Conservation (phyloP, 2,888 invertebrate genomes). For the Camponotus fellah region DNA sequence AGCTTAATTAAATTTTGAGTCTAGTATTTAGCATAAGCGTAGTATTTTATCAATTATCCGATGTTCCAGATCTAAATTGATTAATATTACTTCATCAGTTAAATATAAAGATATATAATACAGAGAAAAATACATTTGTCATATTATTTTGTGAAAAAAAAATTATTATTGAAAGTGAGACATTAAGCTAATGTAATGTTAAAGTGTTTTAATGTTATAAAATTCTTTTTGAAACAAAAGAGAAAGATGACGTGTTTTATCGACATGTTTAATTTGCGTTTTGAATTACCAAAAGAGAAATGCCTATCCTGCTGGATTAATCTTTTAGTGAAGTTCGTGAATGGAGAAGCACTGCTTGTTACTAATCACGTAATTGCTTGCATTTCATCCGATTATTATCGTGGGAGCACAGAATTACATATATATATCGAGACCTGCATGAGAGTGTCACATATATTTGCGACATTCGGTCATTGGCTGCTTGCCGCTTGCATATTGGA, state of each 20-base stretch:
- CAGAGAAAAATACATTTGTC: background rate
- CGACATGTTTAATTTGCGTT: slow-evolving; percentile 53
- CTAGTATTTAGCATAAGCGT: background rate
- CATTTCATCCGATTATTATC: slow-evolving; percentile 71
- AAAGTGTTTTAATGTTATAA: background rate
- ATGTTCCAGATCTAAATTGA: background rate
- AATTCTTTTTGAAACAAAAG: background rate
- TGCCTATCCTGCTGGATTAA: slow-evolving; percentile 64
- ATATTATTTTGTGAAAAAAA: slow-evolving; percentile 6
- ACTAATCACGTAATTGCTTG: slow-evolving; percentile 76
- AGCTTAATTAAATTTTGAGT: slow-evolving; percentile 5
- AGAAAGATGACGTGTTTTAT: background rate
- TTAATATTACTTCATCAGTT: background rate
- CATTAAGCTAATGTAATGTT: background rate
- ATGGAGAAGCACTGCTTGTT: slow-evolving; percentile 78
- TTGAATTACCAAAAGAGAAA: slow-evolving; percentile 65
- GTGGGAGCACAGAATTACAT: slow-evolving; percentile 52
- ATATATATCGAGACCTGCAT: slow-evolving; percentile 68
- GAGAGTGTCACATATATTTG: slow-evolving; percentile 55
- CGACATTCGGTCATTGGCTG: slow-evolving; percentile 64
- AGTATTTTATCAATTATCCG: background rate
- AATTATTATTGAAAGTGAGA: background rate
- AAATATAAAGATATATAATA: background rate
- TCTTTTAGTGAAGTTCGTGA: slow-evolving; percentile 59
- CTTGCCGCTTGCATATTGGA: slow-evolving; percentile 72